A percentile compares a stretch with the other conserved stretches of the same genome.
Evolutionary conservation across 2,113 vertebrate genomes (phyloP).

Genomic region (Chunga burmeisteri): DNA sequence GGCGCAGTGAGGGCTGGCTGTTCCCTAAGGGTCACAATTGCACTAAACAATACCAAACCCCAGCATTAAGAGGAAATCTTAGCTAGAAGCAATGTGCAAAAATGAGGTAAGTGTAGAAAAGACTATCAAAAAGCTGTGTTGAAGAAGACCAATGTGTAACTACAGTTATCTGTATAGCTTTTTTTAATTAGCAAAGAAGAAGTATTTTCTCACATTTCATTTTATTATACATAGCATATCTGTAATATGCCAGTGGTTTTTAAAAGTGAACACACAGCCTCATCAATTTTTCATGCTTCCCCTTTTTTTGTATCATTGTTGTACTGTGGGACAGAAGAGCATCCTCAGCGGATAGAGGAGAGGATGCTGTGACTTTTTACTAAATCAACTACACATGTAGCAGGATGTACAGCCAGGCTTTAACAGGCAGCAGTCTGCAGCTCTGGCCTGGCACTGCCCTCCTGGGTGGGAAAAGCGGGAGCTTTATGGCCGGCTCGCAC

Average conservation of each 20-base stretch:
- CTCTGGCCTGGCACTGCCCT: neutral
- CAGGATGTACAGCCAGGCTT: neutral
- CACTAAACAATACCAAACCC: neutral
- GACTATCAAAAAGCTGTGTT: neutral
- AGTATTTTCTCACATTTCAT: neutral
- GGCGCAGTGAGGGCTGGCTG: neutral
- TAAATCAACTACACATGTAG: rapidly evolving
- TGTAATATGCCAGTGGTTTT: neutral
- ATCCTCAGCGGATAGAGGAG: neutral
- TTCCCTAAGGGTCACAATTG: neutral
- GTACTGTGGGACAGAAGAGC: neutral
- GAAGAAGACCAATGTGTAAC: neutral
- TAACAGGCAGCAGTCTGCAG: neutral
- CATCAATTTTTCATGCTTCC: neutral
- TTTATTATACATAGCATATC: neutral
- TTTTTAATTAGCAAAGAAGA: neutral
- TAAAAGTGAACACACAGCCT: neutral
- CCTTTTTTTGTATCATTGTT: neutral
- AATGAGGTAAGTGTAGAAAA: neutral
- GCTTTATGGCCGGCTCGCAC: neutral
- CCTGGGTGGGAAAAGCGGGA: neutral
- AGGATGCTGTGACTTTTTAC: neutral
- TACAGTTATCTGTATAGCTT: neutral
- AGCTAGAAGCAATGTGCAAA: neutral
- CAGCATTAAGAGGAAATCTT: neutral